These are phyloP conservation scores for Rousettus madagascariensis DNA, from an alignment of 2,797 vertebrate genomes.

Conservation along the genomic window DNA sequence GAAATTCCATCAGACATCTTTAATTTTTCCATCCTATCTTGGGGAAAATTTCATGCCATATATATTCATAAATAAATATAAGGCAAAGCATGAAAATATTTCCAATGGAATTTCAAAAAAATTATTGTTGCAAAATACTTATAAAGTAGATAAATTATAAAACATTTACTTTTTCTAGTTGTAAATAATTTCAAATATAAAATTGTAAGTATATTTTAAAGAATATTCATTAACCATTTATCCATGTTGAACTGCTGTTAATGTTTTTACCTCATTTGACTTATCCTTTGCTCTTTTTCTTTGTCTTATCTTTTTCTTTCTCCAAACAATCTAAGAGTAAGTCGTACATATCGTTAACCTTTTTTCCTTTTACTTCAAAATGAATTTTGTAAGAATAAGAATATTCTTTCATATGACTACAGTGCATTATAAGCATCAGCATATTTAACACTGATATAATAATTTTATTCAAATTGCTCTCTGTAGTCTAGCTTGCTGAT, in stretches of 20 bases:
- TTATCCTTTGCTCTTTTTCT: neutral
- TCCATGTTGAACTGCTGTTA: neutral
- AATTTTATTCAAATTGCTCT: neutral
- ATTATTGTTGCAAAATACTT: neutral
- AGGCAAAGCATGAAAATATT: neutral
- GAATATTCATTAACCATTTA: neutral
- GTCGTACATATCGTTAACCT: neutral
- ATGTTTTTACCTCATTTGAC: neutral
- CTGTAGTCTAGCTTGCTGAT: neutral
- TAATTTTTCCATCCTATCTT: neutral
- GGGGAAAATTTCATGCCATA: neutral
- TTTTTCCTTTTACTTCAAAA: neutral
- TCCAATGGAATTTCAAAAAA: neutral
- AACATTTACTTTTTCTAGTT: neutral
- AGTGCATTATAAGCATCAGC: neutral
- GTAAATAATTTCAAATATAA: neutral
- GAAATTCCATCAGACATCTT: neutral
- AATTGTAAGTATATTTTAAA: neutral
- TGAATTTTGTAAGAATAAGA: neutral
- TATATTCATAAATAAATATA: neutral
- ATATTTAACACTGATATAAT: neutral
- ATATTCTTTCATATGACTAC: neutral
- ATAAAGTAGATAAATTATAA: neutral
- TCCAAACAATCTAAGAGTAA: neutral
- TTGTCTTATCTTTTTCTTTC: neutral